Percentiles rank a stretch among this genome's conserved stretches.
phyloP scores from a whole-genome alignment of 2,113 vertebrate species.

The Tragelaphus imberbis region DNA sequence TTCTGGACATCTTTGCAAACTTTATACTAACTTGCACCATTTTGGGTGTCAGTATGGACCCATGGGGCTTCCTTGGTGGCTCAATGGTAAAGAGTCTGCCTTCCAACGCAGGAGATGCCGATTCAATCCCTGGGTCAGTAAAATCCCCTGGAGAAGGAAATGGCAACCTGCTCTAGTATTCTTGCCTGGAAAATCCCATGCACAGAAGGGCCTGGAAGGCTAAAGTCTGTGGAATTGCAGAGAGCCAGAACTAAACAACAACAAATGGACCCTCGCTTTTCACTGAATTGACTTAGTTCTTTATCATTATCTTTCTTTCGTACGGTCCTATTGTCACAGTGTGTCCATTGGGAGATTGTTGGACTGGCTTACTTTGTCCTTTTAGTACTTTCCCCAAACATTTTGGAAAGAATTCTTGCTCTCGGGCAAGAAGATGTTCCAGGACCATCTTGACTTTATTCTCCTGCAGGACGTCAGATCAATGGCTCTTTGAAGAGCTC shows the following conservation, averaged over 20 bases:
- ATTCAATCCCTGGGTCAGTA: neutral
- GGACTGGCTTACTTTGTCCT: too few species aligned
- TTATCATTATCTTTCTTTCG: too few species aligned
- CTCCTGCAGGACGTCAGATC: neutral
- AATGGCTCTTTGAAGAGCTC: neutral
- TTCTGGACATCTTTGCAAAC: neutral
- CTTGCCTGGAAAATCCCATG: neutral
- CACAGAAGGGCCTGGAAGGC: neutral
- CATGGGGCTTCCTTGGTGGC: neutral
- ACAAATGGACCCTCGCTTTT: neutral
- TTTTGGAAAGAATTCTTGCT: neutral
- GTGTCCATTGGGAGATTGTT: rapidly evolving
- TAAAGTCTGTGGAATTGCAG: neutral
- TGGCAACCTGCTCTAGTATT: neutral
- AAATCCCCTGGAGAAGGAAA: neutral
- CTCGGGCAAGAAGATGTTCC: neutral
- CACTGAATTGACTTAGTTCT: neutral
- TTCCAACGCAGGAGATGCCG: neutral
- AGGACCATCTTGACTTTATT: neutral
- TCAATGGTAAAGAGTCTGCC: neutral
- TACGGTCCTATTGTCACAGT: neutral
- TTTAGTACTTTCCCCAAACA: neutral
- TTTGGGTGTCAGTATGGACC: rapidly evolving
- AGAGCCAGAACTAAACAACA: neutral
- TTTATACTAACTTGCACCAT: rapidly evolving